Evolutionary conservation across 2,888 invertebrate genomes (phyloP), one percentile per base, ranked within the genome.

Genomic region (Geophilus truncorum): DNA sequence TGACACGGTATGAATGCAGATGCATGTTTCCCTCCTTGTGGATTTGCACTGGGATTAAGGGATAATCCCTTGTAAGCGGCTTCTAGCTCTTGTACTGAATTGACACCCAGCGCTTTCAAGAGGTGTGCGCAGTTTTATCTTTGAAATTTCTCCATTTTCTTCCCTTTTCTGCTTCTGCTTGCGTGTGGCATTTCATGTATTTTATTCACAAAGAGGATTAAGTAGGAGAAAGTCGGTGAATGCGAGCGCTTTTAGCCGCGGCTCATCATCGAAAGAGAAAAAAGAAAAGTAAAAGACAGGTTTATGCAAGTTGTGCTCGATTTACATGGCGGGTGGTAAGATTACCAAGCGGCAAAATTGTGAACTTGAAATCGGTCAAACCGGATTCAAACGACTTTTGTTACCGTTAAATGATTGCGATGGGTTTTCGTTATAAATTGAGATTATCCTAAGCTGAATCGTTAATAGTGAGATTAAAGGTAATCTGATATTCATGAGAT

Each of bases 11-110:
- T 62, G 62, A 62, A 62, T 62, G 62, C 62, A 62, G 62, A 62
- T 62, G 62, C 62, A 57, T 25, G 62, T 62, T 62, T 25, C 62
- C 25, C 25, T 62, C 62, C 12, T 9, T 25, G 7, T 25, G 62
- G 62, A 62, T 62, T 62, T 62, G 62, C 62, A 5, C 12, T 62
- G 62, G 62, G 62, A 62, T 62, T 62, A 62, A 25, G 15, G 62
- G 62, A 62, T 62, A 62, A 62, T 62, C 62, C 62, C 25, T 23
- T 62, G 62, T 62, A 62, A 62, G 62, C 62, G 25, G 62, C 62
- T 62, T 25, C 25, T 2, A 25, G 62, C 25, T 25, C 62, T 62
- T 62, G 62, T 62, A 23, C 25, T 62, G 62, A 62, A 62, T 62
- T 62, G 62, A 62, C 62, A 62, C 62, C n/a, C 62, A 6, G 12